Evolutionary conservation across 2,113 vertebrate species (phyloP).

Genomic region (Glaucomys volans): DNA sequence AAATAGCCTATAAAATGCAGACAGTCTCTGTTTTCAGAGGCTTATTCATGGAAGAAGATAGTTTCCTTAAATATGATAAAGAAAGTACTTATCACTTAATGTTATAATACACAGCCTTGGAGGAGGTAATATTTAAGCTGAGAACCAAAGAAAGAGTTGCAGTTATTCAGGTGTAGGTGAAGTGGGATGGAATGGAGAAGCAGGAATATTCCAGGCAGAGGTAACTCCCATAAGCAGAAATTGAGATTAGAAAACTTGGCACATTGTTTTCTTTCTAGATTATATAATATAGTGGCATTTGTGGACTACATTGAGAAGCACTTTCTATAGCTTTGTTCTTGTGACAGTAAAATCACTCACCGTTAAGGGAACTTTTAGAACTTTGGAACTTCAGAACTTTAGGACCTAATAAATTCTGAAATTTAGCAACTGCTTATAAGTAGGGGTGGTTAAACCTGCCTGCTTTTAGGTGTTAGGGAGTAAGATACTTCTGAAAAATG

Average conservation of each 20-base stretch:
- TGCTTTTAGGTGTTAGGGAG: background rate
- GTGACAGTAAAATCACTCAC: background rate
- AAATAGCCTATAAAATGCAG: background rate
- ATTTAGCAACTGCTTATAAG: background rate
- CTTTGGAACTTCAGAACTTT: background rate
- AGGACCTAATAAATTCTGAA: background rate
- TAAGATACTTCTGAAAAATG: background rate
- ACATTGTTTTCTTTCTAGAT: slow-evolving; percentile 41
- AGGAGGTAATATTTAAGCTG: background rate
- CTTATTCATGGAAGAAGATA: background rate
- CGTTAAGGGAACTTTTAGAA: slow-evolving; percentile 44
- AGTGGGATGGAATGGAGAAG: background rate
- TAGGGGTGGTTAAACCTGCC: background rate
- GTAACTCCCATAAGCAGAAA: background rate
- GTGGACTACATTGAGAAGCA: background rate
- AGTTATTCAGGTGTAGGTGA: background rate
- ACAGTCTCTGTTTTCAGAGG: background rate
- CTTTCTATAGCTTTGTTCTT: slow-evolving; percentile 10
- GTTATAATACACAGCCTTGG: background rate
- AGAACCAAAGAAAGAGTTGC: background rate
- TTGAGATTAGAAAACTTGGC: background rate
- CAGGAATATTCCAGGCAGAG: background rate
- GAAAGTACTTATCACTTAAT: background rate
- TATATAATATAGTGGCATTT: background rate
- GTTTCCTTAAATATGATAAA: background rate